Conservation (phyloP, 2,888 invertebrate species). For the Plagiodera versicolora region DNA sequence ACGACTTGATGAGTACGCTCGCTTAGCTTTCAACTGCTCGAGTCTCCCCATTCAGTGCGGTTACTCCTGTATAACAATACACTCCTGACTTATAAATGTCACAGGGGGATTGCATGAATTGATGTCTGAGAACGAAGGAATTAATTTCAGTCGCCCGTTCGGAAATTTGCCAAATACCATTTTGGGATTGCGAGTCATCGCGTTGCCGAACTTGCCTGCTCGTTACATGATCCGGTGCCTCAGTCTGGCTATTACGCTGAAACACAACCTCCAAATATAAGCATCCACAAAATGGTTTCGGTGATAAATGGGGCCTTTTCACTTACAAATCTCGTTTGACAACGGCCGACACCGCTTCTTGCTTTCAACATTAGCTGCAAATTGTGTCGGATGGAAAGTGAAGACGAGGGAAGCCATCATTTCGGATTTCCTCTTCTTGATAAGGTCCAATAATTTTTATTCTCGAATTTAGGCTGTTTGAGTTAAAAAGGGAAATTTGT, state of each 20-base stretch:
- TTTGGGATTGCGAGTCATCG: conserved; percentile 43
- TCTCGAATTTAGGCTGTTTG: too few species aligned
- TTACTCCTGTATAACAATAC: conserved; percentile 55
- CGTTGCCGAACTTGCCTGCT: conserved; percentile 37
- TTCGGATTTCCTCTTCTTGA: too few species aligned
- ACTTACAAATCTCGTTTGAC: conserved; percentile 20
- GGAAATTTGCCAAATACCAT: conserved; percentile 53
- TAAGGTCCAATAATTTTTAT: too few species aligned
- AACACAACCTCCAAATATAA: conserved; percentile 43
- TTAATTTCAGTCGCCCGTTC: conserved; percentile 54
- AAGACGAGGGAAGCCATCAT: too few species aligned
- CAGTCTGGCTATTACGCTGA: conserved; percentile 40
- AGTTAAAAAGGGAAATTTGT: too few species aligned
- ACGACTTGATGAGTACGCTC: conserved; percentile 52
- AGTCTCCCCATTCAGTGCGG: conserved; percentile 49
- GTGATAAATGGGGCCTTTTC: conserved; percentile 31
- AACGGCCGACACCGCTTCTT: conserved; percentile 10
- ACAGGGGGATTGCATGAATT: conserved; percentile 54
- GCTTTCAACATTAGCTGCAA: background rate
- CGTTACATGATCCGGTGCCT: conserved; percentile 40
- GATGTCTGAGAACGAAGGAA: conserved; percentile 54
- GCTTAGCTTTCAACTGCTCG: conserved; percentile 54
- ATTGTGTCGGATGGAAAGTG: background rate
- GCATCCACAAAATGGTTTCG: conserved; percentile 39
- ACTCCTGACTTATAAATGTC: conserved; percentile 56